Percentiles rank a stretch among this genome's conserved stretches.
These are phyloP conservation scores for Folsomia manolachei DNA, from an alignment of 2,888 invertebrate species.

Conservation along the genomic window DNA sequence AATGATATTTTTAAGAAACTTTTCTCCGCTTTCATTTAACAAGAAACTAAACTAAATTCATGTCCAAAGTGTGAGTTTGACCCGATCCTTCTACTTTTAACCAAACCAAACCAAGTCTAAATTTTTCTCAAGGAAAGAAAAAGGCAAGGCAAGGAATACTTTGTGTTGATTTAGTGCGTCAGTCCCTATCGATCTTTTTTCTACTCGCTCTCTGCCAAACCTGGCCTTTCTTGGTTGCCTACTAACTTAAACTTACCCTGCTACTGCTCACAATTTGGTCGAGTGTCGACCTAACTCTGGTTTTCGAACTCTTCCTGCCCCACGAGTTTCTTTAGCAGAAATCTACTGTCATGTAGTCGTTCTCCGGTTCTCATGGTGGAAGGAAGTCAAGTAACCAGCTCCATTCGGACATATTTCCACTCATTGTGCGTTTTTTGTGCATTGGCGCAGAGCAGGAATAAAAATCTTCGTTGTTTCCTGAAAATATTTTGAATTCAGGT, in stretches of 20 bases:
- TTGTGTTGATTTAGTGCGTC: conserved; percentile 50
- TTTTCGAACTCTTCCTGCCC: too few relatives aligned
- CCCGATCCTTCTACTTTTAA: not conserved
- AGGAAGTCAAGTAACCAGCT: conserved; percentile 17
- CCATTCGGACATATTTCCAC: not conserved
- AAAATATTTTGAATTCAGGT: not conserved
- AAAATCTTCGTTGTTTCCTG: not conserved
- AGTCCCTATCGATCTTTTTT: conserved; percentile 47
- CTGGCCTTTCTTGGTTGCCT: conserved; percentile 9
- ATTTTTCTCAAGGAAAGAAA: not conserved
- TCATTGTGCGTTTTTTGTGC: too few relatives aligned
- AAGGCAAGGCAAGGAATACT: not conserved
- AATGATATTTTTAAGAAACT: conserved; percentile 9
- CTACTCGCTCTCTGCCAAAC: not conserved
- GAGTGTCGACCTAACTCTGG: too few relatives aligned
- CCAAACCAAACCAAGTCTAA: not conserved
- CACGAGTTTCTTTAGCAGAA: conserved; percentile 9
- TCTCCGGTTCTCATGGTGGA: conserved; percentile 33
- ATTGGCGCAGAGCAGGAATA: not conserved
- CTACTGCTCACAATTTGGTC: too few relatives aligned
- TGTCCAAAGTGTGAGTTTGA: conserved; percentile 2
- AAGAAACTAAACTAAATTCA: not conserved
- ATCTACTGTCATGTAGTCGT: conserved; percentile 27
- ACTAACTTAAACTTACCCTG: too few relatives aligned
- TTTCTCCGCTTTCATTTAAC: conserved; percentile 6